phyloP scores from a whole-genome alignment of 2,113 vertebrate genomes.

The Agelaius tricolor region DNA sequence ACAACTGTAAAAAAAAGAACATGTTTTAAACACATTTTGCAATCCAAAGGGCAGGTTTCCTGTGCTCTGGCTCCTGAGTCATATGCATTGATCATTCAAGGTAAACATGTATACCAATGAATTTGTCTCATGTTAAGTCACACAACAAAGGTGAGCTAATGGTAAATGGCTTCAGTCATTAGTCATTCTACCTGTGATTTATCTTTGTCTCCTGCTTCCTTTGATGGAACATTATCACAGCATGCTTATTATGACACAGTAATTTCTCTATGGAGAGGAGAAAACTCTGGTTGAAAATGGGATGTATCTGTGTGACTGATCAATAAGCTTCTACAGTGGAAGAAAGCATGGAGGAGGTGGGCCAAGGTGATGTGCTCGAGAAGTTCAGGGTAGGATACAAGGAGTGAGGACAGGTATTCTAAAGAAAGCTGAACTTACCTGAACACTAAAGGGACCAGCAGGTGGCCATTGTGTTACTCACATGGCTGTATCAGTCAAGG shows the following conservation, averaged over 20 bases:
- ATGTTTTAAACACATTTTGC: background rate
- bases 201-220: background rate
- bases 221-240: background rate
- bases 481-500: background rate
- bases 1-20: fast-evolving
- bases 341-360: background rate
- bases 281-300: background rate
- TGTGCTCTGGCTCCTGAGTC: background rate
- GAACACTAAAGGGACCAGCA: background rate
- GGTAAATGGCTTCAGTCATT: background rate
- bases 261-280: background rate
- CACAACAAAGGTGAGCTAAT: background rate
- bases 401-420: background rate
- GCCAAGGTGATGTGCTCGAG: background rate
- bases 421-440: background rate
- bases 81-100: background rate
- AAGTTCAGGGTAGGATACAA: background rate
- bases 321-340: background rate
- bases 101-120: background rate
- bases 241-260: fast-evolving
- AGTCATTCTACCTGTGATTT: background rate
- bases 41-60: background rate
- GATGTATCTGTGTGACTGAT: background rate
- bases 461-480: background rate
- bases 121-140: background rate